These are phyloP conservation scores for Himalopsyche phryganea DNA, from an alignment of 1,140 invertebrate genomes.

Conservation along the genomic window DNA sequence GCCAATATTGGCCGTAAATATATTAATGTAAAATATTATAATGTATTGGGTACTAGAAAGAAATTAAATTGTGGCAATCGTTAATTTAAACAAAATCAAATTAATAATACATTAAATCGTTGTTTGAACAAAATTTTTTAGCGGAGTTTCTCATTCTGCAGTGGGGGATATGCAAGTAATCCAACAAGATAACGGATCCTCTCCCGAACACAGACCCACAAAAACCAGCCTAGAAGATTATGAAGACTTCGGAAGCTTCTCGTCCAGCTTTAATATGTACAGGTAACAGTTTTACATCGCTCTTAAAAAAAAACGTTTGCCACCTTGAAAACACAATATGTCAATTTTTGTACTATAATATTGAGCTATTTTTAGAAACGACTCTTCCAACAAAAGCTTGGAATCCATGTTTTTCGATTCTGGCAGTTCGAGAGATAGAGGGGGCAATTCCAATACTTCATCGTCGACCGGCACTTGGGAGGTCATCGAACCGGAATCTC, in stretches of 20 bases:
- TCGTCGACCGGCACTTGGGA: conserved; percentile 36
- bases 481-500: conserved; percentile 42
- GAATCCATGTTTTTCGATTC: conserved; percentile 26
- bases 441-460: conserved; percentile 11
- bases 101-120: no score
- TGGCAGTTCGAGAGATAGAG: conserved; percentile 11
- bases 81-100: no score
- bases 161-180: conserved; percentile 90
- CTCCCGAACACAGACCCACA: conserved; percentile 23
- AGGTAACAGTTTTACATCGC: conserved; percentile 33
- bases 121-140: no score
- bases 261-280: conserved; percentile 54
- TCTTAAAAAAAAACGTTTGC: no score
- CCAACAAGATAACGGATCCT: conserved; percentile 70
- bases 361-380: conserved; percentile 22
- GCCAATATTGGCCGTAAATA: no score
- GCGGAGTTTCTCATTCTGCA: conserved; percentile 88
- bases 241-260: conserved; percentile 48
- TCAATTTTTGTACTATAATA: no score
- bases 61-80: no score
- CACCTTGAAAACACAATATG: no score
- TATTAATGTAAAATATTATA: no score
- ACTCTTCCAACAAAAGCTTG: conserved; percentile 22
- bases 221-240: conserved; percentile 36
- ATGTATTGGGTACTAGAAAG: no score